A percentile compares a stretch with the other conserved stretches of the same genome.
phyloP scores from a whole-genome alignment of 2,113 vertebrate species.

The Dasyprocta punctata region DNA sequence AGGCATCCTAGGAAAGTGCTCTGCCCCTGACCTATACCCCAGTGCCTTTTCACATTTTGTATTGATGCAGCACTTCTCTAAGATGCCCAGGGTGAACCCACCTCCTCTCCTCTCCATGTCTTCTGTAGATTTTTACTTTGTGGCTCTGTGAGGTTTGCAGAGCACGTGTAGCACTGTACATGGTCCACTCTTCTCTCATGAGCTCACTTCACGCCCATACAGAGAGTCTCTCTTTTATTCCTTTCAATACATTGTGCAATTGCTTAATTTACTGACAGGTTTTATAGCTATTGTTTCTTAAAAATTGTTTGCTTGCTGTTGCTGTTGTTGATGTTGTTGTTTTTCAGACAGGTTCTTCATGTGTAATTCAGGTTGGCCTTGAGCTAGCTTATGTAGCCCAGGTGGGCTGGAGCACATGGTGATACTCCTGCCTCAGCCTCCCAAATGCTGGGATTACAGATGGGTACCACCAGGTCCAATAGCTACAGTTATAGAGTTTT shows the following conservation, averaged over 20 bases:
- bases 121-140: not conserved
- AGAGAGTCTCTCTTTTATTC: not conserved
- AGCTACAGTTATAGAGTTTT: not conserved
- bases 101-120: no score
- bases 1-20: not conserved
- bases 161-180: accelerated
- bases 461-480: not conserved
- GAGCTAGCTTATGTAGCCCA: no score
- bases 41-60: not conserved
- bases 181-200: no score
- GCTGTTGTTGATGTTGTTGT: no score
- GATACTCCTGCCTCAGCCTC: not conserved
- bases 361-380: not conserved
- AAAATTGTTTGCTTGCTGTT: no score
- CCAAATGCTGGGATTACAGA: not conserved
- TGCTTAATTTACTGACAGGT: not conserved
- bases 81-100: no score
- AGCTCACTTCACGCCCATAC: not conserved
- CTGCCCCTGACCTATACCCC: not conserved
- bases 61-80: accelerated
- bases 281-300: not conserved
- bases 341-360: not conserved
- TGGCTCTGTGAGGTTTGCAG: not conserved
- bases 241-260: not conserved
- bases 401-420: not conserved